These are phyloP conservation scores for Prunella fulvescens DNA, from an alignment of 2,113 vertebrate genomes.

Conservation along the genomic window DNA sequence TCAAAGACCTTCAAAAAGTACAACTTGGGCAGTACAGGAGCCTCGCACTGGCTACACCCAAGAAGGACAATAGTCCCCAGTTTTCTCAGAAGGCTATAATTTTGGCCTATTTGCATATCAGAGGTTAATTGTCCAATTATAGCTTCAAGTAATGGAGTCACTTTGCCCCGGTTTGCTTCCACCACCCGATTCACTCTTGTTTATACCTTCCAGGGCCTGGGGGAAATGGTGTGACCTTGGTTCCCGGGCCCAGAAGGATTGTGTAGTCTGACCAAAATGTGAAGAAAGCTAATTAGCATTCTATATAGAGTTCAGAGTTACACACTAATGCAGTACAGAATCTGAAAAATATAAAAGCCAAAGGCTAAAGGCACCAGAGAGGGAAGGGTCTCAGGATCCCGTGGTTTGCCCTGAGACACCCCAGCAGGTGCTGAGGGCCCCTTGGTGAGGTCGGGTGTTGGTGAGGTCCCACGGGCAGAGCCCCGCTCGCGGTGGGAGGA, in stretches of 20 bases:
- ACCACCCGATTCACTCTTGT: not conserved
- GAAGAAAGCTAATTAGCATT: not conserved
- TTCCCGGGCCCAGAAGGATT: not conserved
- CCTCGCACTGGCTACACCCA: not conserved
- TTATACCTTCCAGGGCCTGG: not conserved
- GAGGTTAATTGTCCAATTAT: not conserved
- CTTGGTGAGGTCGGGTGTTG: not conserved
- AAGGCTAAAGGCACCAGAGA: not conserved
- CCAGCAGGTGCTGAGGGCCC: not conserved
- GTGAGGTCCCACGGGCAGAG: accelerated
- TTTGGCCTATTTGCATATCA: not conserved
- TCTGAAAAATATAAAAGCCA: not conserved
- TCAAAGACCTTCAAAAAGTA: not conserved
- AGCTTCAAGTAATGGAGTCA: not conserved
- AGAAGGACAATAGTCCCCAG: no score
- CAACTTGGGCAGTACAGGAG: not conserved
- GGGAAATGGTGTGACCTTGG: no score
- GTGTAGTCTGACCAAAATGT: not conserved
- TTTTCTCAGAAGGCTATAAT: not conserved
- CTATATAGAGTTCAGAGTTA: not conserved
- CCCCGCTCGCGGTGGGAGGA: accelerated
- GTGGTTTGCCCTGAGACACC: no score
- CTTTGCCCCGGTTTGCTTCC: not conserved
- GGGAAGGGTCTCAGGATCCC: not conserved
- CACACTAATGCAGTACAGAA: not conserved